Evolutionary conservation across 2,888 invertebrate species (phyloP), one percentile per base, ranked within the genome.

Genomic region (Agonum fuliginosum): DNA sequence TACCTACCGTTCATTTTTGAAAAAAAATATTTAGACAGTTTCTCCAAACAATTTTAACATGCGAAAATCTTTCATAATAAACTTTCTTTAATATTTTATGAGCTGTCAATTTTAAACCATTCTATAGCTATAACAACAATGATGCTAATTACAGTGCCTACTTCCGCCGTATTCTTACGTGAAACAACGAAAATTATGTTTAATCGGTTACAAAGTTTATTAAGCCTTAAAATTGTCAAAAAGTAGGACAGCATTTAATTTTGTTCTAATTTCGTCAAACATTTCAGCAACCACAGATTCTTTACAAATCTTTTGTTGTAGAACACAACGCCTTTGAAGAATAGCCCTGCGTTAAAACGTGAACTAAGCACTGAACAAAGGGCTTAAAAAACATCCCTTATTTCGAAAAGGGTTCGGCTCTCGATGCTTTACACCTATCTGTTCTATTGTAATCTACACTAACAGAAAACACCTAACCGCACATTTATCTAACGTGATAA

Each of bases 381-480:
- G 75, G 67, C 48, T 67, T 73, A 48, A 74, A 69, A 54, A 75
- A 67, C 75, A 75, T 75, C 75, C 75, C 75, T 74, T 75, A 75
- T 48, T 75, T 67, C 48, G 8, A 67, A 67, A 75, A 75, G 74
- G 75, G 75, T 65, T 48, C 75, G 54, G 41, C 62, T 62, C 12
- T 54, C 54, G 22, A 54, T 54, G 54, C 51, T 48, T 71, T 46
- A 65, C 74, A 74, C 65, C 74, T 74, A 74, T 74, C 62, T 46
- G 20, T 54, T 12, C 41, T 22, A 54, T 54, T 54, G 54, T 54
- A 17, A 46, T 6, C 46, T 17, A 17, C 46, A 46, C 17, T 46
- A 17, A 41, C 17, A 14, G 46, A 46, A 46, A 46, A 46, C 17
- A 46, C 17, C 17, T 12, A 46, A 46, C 46, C 46, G 17, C 46